Conservation (phyloP, 2,113 vertebrate species). For the Phoxinus phoxinus region DNA sequence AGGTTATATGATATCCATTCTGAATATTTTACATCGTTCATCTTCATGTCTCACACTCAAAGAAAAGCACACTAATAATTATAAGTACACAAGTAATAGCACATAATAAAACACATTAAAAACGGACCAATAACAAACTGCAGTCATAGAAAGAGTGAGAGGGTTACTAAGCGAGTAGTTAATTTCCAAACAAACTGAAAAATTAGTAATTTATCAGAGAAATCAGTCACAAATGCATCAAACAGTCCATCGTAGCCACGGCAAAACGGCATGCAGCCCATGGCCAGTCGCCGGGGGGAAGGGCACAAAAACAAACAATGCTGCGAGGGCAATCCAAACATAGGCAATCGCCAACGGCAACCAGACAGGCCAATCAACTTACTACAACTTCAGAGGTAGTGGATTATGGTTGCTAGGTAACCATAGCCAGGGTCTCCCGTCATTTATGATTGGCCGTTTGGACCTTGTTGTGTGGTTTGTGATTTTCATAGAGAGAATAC, state of each 20-base stretch:
- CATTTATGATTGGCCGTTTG: conserved; percentile 78
- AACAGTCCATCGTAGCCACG: conserved; percentile 79
- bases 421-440: conserved; percentile 78
- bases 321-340: conserved; percentile 75
- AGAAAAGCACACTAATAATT: neutral
- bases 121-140: neutral
- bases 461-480: conserved; percentile 73
- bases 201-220: conserved; percentile 73
- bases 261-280: conserved; percentile 79
- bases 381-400: conserved; percentile 78
- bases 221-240: conserved; percentile 79
- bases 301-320: conserved; percentile 68
- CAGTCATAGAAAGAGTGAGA: neutral
- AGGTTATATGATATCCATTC: neutral
- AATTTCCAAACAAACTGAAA: neutral
- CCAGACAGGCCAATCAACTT: conserved; percentile 84
- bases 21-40: neutral
- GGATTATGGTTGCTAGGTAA: conserved; percentile 79
- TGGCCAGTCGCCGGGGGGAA: conserved; percentile 48
- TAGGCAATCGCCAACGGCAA: conserved; percentile 78
- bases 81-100: neutral
- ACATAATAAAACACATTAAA: neutral
- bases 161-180: neutral
- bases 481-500: conserved; percentile 71
- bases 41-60: neutral